Conservation (phyloP, 2,113 vertebrate genomes). For the Anoura caudifer region DNA sequence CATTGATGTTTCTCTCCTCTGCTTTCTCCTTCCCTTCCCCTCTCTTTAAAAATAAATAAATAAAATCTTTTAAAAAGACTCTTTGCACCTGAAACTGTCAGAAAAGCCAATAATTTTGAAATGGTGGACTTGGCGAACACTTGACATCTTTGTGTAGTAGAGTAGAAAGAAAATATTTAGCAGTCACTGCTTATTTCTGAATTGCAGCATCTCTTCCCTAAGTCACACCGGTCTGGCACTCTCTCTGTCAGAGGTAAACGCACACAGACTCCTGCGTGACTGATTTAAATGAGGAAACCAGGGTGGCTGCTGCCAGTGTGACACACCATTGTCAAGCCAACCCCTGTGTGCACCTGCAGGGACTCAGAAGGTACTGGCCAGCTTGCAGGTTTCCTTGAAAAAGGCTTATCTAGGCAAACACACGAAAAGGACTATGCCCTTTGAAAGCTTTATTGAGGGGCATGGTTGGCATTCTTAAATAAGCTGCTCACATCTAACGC, state of each 20-base stretch:
- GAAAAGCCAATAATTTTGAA: background rate
- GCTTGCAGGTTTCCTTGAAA: background rate
- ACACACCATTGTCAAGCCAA: background rate
- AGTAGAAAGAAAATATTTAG: background rate
- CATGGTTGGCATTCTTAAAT: background rate
- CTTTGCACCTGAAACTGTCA: background rate
- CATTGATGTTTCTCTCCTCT: too few relatives aligned
- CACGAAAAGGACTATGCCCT: background rate
- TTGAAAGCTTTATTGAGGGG: background rate
- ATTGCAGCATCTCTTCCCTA: background rate
- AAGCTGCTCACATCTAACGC: background rate
- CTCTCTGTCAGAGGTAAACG: background rate
- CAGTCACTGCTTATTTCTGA: background rate
- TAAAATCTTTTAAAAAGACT: background rate
- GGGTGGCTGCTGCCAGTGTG: rapidly evolving
- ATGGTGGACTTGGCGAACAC: background rate
- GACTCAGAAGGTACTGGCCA: background rate
- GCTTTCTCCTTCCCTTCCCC: too few relatives aligned
- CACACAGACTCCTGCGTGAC: background rate
- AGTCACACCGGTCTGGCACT: background rate
- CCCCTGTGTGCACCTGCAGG: background rate
- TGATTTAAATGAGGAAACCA: background rate
- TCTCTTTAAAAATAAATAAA: too few relatives aligned
- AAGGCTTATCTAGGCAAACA: background rate
- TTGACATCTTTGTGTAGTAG: background rate